Evolutionary conservation across 2,797 vertebrate genomes (phyloP).

Genomic region (Sebastes matsubarae): DNA sequence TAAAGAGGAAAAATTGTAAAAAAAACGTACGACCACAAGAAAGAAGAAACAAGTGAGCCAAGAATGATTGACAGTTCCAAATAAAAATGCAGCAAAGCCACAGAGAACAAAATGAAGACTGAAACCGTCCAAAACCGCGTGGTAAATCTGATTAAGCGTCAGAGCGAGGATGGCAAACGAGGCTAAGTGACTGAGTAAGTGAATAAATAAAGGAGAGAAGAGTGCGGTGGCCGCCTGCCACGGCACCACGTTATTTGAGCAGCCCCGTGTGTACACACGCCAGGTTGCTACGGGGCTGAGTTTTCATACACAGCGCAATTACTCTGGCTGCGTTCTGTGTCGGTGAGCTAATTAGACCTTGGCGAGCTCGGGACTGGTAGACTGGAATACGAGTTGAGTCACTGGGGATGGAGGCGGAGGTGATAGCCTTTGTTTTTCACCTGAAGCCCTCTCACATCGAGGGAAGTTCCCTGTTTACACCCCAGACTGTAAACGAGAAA

Average conservation of each 20-base stretch:
- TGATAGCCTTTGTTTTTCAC: slow-evolving; percentile 59
- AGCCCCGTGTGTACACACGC: slow-evolving; percentile 67
- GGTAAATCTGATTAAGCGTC: slow-evolving; percentile 73
- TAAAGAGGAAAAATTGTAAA: neutral
- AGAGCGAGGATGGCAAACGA: slow-evolving; percentile 55
- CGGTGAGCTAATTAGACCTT: slow-evolving; percentile 74
- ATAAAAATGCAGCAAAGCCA: slow-evolving; percentile 46
- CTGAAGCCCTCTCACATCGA: slow-evolving; percentile 40
- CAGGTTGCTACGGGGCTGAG: slow-evolving; percentile 68
- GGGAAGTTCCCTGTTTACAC: slow-evolving; percentile 45
- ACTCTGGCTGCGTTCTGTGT: slow-evolving; percentile 64
- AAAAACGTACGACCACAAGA: neutral
- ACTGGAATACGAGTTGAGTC: slow-evolving; percentile 61
- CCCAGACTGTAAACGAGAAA: slow-evolving; percentile 60
- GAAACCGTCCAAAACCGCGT: slow-evolving; percentile 53
- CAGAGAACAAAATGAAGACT: slow-evolving; percentile 55
- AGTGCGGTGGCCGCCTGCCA: slow-evolving; percentile 72
- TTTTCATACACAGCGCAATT: slow-evolving; percentile 70
- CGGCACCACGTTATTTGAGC: slow-evolving; percentile 61
- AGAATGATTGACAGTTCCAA: slow-evolving; percentile 48
- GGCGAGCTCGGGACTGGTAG: slow-evolving; percentile 44
- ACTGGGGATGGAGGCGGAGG: slow-evolving; percentile 55
- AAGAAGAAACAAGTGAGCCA: neutral
- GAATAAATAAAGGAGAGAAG: slow-evolving; percentile 74
- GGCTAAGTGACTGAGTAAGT: slow-evolving; percentile 77